A percentile compares a stretch with the other conserved stretches of the same genome.
Evolutionary conservation across 2,888 invertebrate species (phyloP).

Genomic region (Zele albiditarsus): DNA sequence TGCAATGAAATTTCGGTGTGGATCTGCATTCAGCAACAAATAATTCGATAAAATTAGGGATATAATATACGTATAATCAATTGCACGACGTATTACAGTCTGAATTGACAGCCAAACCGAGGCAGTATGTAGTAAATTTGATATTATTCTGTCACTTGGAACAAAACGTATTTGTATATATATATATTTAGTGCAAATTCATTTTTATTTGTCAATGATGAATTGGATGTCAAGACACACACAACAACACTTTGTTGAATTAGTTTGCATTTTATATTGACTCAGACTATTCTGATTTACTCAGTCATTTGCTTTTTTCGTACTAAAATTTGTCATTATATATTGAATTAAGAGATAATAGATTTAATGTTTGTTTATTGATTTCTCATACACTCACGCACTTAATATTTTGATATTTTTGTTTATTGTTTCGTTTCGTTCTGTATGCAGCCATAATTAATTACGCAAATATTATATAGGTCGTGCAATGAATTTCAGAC

Average conservation of each 20-base stretch:
- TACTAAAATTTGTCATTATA: background rate
- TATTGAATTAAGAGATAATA: background rate
- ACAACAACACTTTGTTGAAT: conserved; percentile 10
- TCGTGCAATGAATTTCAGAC: conserved; percentile 35
- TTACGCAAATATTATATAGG: conserved; percentile 23
- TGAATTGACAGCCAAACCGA: background rate
- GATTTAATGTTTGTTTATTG: background rate
- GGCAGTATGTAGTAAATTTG: background rate
- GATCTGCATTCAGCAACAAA: background rate
- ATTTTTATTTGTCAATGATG: background rate
- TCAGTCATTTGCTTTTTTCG: conserved; percentile 2
- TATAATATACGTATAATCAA: conserved; percentile 1
- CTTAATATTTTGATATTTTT: background rate
- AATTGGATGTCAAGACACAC: conserved; percentile 8
- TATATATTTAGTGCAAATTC: background rate
- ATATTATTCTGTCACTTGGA: background rate
- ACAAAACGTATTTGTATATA: background rate
- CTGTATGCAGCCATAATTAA: conserved; percentile 1
- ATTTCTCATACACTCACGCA: conserved; percentile 3
- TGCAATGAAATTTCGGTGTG: background rate
- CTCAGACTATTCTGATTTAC: background rate
- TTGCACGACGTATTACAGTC: conserved; percentile 10
- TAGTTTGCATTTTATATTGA: background rate
- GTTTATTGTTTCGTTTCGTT: background rate
- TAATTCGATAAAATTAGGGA: background rate